Evolutionary conservation across 1,140 invertebrate species (phyloP), one percentile per base, ranked within the genome.

Genomic region (Homarus americanus): DNA sequence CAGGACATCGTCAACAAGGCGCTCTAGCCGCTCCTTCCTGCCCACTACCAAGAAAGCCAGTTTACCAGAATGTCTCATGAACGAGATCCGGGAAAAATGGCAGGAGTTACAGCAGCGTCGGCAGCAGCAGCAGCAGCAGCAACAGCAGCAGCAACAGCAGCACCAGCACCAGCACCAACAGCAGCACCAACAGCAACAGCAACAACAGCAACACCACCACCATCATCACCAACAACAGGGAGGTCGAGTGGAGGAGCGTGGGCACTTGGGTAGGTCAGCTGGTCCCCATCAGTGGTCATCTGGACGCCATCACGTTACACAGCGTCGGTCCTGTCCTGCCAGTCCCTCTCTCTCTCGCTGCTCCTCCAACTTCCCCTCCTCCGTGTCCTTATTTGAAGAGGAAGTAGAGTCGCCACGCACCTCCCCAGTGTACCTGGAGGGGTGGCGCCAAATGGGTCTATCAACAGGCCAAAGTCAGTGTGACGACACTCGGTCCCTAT

Each of bases 11-110:
- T 76, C 28, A 63, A 24, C 69, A 24, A 15, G 69, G 2, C 79
- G 79, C 72, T 36, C 69, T 63, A 32, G 28, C 12, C 69, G 79
- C 32, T 17, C 41, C 72, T 34, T 36, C 5, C 36, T n/a, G 0
- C 36, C 24, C 9, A 15, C 80, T 10, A 40, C 15, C 7, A 34
- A 76, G 41, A 88, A 91, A 85, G 72, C 86, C 40, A 63, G 32
- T 20, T 49, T 92, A 10, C 91, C 91, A 36, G 76, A 91, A 66
- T 58, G 76, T 32, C 80, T 91, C 49, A 63, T 91, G 40, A 41
- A 75, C 32, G 84, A 92, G 79, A 87, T 92, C 28, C 58, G 89
- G n/a, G 88, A 92, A 58, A 87, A 87, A 53, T 89, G 87, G 83
- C 80, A 86, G 41, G 87, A 92, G 63, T 72, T 92, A 40, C 87